Base-by-base conservation (phyloP, 2,888 invertebrate species). In the Chamaedrilus cognettii region DNA sequence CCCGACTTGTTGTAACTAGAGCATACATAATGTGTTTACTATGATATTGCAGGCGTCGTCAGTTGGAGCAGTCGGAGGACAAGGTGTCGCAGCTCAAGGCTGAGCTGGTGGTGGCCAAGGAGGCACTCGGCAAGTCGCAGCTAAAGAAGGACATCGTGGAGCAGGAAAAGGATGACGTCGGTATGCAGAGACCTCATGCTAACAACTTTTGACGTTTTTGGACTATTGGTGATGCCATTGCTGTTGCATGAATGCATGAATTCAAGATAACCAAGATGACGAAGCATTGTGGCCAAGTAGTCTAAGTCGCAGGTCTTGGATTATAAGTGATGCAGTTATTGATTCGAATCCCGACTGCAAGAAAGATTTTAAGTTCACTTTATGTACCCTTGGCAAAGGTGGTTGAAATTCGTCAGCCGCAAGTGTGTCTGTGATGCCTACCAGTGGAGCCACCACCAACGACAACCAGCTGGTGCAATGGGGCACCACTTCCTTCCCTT, bases 131-230 rank as follows among this genome's bases (percentile, higher is more conserved):
- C 85, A 90, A 91, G 80, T 87, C 91, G 0, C 70, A 90, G 72
- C 85, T 96, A 1, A 88, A 90, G 15, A 88, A 91, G 69, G 96
- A 96, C 79, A 87, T 96, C 79, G 85, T 96, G 2, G 94, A 94
- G 77, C 94, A 94, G 79, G 95, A 96, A 85, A 93, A 93, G 82
- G 80, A 90, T 62, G 96, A 96, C 84, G 88, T 91, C 0, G 72
- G 83, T 83, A 31, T 31, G 62, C 31, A 7, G 2, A 26, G n/a
- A n/a, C n/a, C n/a, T n/a, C n/a, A n/a, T n/a, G n/a, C 5, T 30
- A 52, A 15, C 11, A 52, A 26, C 11, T 15, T 60, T 15, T 5
- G 5, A 5, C 7, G 4, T 23, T 59, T 23, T 34, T 60, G 56
- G 32, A 49, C n/a, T 49, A 49, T 15, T 49, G 11, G n/a, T 49